Conservation (phyloP, 2,797 vertebrate species). For the Vespertilio murinus region DNA sequence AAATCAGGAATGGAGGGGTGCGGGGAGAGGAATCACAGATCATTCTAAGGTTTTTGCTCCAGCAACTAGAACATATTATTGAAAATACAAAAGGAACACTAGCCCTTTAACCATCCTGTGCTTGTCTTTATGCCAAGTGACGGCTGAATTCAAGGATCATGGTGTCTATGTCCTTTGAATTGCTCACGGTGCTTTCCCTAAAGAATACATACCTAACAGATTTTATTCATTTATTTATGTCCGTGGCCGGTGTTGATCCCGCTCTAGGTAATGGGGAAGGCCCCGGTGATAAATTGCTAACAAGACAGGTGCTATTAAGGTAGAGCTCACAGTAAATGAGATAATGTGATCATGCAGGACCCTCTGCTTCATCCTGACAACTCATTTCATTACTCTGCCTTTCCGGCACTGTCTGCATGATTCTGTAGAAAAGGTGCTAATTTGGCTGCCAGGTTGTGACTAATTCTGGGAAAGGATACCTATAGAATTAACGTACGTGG, state of each 20-base stretch:
- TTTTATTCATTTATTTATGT: conserved; percentile 21
- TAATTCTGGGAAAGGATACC: not conserved
- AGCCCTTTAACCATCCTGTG: not conserved
- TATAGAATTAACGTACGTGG: not conserved
- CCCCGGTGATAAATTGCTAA: not conserved
- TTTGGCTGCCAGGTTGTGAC: not conserved
- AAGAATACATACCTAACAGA: not conserved
- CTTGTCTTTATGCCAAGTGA: not conserved
- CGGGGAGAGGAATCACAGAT: not conserved
- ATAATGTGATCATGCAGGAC: not conserved
- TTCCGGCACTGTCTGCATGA: not conserved
- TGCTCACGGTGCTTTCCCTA: not conserved
- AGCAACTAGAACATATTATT: not conserved
- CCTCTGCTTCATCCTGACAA: not conserved
- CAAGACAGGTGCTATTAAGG: not conserved
- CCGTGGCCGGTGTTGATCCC: not conserved
- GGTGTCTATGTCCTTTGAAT: not conserved
- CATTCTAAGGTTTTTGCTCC: not conserved
- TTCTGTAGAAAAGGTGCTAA: not conserved
- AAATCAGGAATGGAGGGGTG: not conserved
- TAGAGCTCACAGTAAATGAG: not conserved
- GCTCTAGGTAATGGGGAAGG: not conserved
- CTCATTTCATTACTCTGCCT: not conserved
- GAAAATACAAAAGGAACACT: not conserved
- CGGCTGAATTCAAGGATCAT: not conserved